Evolutionary conservation across 1,140 invertebrate species (phyloP), one percentile per base, ranked within the genome.

Genomic region (Tetramorium simillimum): DNA sequence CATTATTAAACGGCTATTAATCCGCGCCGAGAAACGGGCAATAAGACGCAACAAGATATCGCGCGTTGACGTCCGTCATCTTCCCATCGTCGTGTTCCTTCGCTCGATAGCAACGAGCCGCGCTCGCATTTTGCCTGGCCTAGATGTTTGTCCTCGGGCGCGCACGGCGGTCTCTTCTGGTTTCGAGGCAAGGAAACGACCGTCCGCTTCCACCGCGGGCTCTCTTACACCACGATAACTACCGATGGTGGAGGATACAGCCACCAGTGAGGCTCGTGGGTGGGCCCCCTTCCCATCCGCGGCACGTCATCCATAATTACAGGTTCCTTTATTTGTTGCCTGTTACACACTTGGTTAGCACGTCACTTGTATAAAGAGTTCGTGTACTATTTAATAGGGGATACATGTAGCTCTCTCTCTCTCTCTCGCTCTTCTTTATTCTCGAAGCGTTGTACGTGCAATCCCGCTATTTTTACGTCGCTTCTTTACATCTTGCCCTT

Each of bases 321-420:
- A 94, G 94, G 94, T 95, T 95, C 94, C 37, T 93, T 95, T 94
- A 95, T 95, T 95, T 95, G 94, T 92, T 93, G 94, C 93, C 93
- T 95, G 94, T 95, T 94, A 95, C 94, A 95, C 94, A 95, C 94
- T 95, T 95, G 94, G 94, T 95, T 95, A 95, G 92, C 94, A 92
- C 93, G 93, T 95, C 93, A 92, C 93, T 95, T 94, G 93, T 95
- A 94, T 95, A 94, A 95, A 94, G 92, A 91, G 93, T 91, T 93
- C 87, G 88, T 89, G 90, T 92, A 93, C 89, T 90, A 90, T 88
- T 90, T 90, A 84, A 51, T 65, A 72, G 65, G 28, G 51, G 28
- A 62, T 90, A 62, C 40, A 24, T 69, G 40, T 82, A 16, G n/a
- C 60, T 56, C 51, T 81, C 88, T 60, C 18, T n/a, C 16, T 75